Percentiles rank a stretch among this genome's conserved stretches.
Evolutionary conservation across 2,797 vertebrate genomes (phyloP).

Genomic region (Myripristis murdjan): DNA sequence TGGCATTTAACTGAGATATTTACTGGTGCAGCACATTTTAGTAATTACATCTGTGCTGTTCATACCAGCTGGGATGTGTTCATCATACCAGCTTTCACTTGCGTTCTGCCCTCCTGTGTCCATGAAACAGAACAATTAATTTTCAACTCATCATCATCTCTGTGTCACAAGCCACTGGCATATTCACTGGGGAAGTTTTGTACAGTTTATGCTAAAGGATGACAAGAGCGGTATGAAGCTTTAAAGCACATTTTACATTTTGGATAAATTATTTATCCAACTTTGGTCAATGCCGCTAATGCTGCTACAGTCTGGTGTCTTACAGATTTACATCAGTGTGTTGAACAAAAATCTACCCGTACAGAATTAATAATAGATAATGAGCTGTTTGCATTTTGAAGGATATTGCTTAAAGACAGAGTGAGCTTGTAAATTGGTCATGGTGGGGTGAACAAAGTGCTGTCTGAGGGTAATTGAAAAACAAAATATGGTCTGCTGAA

Average conservation of each 20-base stretch:
- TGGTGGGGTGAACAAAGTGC: conserved; percentile 57
- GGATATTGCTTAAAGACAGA: conserved; percentile 54
- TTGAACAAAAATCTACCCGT: conserved; percentile 28
- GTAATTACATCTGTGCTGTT: conserved; percentile 82
- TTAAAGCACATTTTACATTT: conserved; percentile 40
- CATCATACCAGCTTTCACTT: conserved; percentile 66
- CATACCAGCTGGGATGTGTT: conserved; percentile 63
- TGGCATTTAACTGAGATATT: conserved; percentile 76
- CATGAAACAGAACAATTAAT: conserved; percentile 68
- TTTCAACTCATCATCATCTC: conserved; percentile 72
- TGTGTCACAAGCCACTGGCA: conserved; percentile 61
- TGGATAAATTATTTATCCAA: conserved; percentile 45
- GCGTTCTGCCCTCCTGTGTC: conserved; percentile 60
- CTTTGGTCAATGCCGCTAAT: conserved; percentile 28
- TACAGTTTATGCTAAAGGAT: conserved; percentile 26
- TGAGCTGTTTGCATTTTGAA: conserved; percentile 56
- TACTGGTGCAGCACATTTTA: conserved; percentile 78
- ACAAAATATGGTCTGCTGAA: conserved; percentile 69
- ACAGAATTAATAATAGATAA: conserved; percentile 58
- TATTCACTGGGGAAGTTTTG: conserved; percentile 17
- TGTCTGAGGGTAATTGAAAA: conserved; percentile 74
- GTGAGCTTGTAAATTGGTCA: conserved; percentile 71
- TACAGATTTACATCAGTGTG: conserved; percentile 24
- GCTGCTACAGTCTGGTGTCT: conserved; percentile 11
- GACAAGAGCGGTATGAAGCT: conserved; percentile 19